Percentiles rank a stretch among this genome's conserved stretches.
These are phyloP conservation scores for Carcharodon carcharias DNA, from an alignment of 2,797 vertebrate species.

Conservation along the genomic window DNA sequence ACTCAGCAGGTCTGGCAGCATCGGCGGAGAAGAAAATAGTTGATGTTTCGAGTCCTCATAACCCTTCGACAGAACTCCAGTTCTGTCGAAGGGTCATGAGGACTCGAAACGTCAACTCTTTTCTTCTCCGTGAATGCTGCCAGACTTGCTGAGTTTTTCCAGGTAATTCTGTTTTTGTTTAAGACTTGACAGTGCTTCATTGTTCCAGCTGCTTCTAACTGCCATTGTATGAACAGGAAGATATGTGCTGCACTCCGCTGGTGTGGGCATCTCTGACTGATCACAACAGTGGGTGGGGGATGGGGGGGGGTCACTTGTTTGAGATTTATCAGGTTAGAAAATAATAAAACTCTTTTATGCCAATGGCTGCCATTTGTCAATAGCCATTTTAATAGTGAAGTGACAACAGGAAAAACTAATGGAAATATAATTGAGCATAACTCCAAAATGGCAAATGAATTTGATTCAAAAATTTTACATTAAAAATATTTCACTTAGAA, in stretches of 20 bases:
- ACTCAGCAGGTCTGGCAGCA: too few species aligned
- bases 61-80: too few species aligned
- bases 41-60: too few species aligned
- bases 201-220: background rate
- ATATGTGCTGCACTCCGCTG: background rate
- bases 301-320: background rate
- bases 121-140: too few species aligned
- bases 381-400: background rate
- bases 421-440: too few species aligned
- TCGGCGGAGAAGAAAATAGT: too few species aligned
- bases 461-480: background rate
- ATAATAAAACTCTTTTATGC: background rate
- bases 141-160: too few species aligned
- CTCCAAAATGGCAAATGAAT: background rate
- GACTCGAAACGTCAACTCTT: too few species aligned
- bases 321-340: background rate
- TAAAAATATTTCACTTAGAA: background rate
- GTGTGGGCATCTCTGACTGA: background rate
- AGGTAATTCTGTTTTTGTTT: too few species aligned
- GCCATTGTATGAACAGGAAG: background rate
- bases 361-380: background rate
- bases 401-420: background rate
- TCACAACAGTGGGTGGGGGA: background rate
- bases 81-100: too few species aligned
- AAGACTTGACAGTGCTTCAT: too few species aligned